These are phyloP conservation scores for Iphiclides podalirius DNA, from an alignment of 2,888 invertebrate genomes.

Conservation along the genomic window DNA sequence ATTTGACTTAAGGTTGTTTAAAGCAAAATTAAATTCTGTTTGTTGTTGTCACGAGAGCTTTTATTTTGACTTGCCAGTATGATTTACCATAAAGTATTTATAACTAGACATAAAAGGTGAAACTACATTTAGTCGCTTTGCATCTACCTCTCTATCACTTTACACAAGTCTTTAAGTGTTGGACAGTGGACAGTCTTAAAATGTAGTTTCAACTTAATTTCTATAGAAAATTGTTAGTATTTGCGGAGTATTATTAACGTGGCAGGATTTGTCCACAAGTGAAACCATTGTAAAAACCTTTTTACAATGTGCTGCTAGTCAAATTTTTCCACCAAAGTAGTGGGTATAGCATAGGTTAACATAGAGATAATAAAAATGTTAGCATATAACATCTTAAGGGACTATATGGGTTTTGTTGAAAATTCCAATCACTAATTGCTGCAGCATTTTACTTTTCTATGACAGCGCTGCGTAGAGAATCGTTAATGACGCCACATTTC, in stretches of 20 bases:
- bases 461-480: too few species aligned
- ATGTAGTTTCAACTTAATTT: conserved; percentile 3
- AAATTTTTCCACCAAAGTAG: conserved; percentile 25
- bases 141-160: neutral
- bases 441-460: too few species aligned
- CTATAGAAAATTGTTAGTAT: neutral
- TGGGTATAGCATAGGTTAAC: conserved; percentile 2
- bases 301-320: conserved; percentile 31
- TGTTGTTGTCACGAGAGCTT: conserved; percentile 1
- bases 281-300: neutral
- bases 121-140: neutral
- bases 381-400: neutral
- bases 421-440: too few species aligned
- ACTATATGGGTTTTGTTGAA: neutral
- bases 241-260: conserved; percentile 3
- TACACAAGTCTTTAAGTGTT: too few species aligned
- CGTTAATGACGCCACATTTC: too few species aligned
- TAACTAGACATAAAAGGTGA: neutral
- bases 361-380: neutral
- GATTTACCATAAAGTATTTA: neutral
- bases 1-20: too few species aligned
- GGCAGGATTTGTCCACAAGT: neutral
- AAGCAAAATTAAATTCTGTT: neutral
- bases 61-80: conserved; percentile 9
- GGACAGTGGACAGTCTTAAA: too few species aligned